phyloP scores from a whole-genome alignment of 2,888 invertebrate species.

The Leptura quadrifasciata region DNA sequence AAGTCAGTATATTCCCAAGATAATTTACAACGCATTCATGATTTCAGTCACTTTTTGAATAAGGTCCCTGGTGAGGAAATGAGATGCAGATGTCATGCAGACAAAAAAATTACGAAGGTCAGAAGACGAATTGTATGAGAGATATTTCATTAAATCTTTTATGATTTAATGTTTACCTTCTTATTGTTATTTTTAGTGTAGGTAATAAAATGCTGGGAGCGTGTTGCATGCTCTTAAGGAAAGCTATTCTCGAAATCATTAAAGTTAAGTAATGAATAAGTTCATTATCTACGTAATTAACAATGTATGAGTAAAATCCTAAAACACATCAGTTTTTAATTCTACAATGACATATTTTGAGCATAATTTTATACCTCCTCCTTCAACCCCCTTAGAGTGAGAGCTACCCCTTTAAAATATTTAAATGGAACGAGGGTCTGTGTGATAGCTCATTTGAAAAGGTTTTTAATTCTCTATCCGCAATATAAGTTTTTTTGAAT shows the following conservation, averaged over 20 bases:
- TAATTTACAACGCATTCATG: background rate
- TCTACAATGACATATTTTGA: too few relatives aligned
- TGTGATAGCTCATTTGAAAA: too few relatives aligned
- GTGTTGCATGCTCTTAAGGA: background rate
- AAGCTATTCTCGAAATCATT: background rate
- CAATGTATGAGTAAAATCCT: too few relatives aligned
- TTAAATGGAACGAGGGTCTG: too few relatives aligned
- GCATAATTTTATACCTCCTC: too few relatives aligned
- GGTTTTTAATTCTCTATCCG: too few relatives aligned
- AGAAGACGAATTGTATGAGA: background rate
- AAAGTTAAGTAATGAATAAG: too few relatives aligned
- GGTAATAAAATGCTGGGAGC: background rate
- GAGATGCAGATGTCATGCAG: background rate
- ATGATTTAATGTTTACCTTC: conserved; percentile 10
- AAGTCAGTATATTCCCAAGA: background rate
- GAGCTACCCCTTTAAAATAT: too few relatives aligned
- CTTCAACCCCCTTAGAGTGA: too few relatives aligned
- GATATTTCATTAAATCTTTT: conserved; percentile 16
- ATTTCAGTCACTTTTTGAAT: background rate
- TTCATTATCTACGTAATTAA: too few relatives aligned
- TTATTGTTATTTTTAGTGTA: conserved; percentile 12
- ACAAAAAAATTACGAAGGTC: background rate
- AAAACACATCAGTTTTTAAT: too few relatives aligned
- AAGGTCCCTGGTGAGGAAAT: background rate
- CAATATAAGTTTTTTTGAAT: too few relatives aligned